Evolutionary conservation across 2,797 vertebrate species (phyloP).

Genomic region (Capromys pilorides): DNA sequence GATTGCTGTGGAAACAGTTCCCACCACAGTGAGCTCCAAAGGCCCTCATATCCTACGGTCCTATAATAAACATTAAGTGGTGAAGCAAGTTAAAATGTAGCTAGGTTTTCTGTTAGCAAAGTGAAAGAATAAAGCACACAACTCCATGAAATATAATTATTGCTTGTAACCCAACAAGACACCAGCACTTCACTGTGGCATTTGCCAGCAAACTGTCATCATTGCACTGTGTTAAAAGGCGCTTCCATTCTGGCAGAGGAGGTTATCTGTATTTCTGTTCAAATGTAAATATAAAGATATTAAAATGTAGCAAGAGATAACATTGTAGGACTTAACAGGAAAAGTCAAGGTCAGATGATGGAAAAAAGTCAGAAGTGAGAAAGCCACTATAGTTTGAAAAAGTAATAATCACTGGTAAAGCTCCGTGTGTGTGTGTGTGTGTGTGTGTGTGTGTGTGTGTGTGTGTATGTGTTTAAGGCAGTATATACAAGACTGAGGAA

Average conservation of each 20-base stretch:
- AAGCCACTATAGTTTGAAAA: not conserved
- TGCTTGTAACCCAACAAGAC: conserved; percentile 38
- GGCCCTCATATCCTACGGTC: not conserved
- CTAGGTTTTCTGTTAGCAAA: conserved; percentile 45
- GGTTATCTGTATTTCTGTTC: conserved; percentile 69
- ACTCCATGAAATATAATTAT: not conserved
- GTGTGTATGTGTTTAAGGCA: not conserved
- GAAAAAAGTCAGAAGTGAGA: conserved; percentile 21
- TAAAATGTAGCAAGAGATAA: conserved; percentile 65
- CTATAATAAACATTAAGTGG: not conserved
- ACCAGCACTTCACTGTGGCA: not conserved
- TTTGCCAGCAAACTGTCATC: conserved; percentile 70
- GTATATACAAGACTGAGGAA: not conserved
- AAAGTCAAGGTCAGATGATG: conserved; percentile 69
- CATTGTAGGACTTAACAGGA: conserved; percentile 10
- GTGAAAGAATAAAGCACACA: not conserved
- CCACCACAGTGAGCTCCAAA: not conserved
- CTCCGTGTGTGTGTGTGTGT: not conserved
- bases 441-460: too few relatives aligned
- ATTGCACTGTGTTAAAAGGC: conserved; percentile 61
- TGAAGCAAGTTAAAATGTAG: conserved; percentile 47
- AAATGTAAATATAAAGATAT: conserved; percentile 67
- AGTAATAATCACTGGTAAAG: not conserved
- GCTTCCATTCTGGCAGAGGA: conserved; percentile 34
- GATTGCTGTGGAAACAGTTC: not conserved